A percentile compares a stretch with the other conserved stretches of the same genome.
These are phyloP conservation scores for Pogonophryne albipinna DNA, from an alignment of 2,797 vertebrate genomes.

Conservation along the genomic window DNA sequence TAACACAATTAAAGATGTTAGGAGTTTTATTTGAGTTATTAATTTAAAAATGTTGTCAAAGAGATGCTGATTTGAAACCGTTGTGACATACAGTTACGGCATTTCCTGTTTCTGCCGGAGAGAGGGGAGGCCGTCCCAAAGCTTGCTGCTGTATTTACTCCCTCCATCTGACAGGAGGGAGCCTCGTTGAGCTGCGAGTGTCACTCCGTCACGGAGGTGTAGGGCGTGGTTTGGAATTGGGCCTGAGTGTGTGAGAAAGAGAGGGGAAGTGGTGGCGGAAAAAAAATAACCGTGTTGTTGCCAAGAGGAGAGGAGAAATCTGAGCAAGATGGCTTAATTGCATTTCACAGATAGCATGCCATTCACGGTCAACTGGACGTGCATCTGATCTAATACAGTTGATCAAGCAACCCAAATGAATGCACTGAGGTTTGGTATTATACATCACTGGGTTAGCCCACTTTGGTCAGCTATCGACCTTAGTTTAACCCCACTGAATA, in stretches of 20 bases:
- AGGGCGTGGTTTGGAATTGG: too few species aligned
- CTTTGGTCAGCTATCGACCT: conserved; percentile 29
- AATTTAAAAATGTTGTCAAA: too few species aligned
- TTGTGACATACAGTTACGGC: too few species aligned
- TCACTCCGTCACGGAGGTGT: too few species aligned
- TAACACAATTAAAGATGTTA: too few species aligned
- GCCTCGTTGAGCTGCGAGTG: too few species aligned
- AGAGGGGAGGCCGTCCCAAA: too few species aligned
- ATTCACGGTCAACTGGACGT: conserved; percentile 49
- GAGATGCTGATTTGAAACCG: too few species aligned
- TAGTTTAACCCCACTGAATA: conserved; percentile 13
- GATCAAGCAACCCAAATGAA: conserved; percentile 26
- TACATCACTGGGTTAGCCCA: conserved; percentile 27
- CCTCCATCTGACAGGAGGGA: too few species aligned
- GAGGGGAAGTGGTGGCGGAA: conserved; percentile 70
- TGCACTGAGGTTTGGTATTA: neutral
- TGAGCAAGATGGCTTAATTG: conserved; percentile 68
- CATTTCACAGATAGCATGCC: conserved; percentile 57
- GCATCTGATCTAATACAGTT: conserved; percentile 30
- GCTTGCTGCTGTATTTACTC: too few species aligned
- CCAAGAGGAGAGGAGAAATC: conserved; percentile 74
- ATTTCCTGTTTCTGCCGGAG: too few species aligned
- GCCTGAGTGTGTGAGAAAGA: conserved; percentile 59
- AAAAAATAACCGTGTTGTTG: conserved; percentile 80
- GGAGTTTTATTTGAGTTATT: too few species aligned